Conservation (phyloP, 2,888 invertebrate species). For the Drosophila neonasuta region DNA sequence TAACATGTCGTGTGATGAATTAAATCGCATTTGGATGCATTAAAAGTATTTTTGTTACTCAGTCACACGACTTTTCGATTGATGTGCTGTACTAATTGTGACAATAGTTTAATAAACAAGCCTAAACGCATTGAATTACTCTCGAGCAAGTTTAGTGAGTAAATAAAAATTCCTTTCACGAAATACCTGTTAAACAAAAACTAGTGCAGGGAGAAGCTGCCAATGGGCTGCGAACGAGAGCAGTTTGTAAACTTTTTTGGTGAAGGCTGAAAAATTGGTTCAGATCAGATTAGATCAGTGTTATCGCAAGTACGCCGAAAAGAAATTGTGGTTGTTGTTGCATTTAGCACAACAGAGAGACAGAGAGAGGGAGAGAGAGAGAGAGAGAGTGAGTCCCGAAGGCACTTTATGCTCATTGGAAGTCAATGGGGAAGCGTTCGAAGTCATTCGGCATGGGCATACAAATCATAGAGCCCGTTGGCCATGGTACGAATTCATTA, state of each 20-base stretch:
- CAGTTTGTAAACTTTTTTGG: conserved; percentile 21
- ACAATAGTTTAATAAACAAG: too few species aligned
- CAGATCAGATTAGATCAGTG: conserved; percentile 46
- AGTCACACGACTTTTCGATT: too few species aligned
- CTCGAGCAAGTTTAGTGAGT: background rate
- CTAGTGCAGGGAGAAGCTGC: conserved; percentile 22
- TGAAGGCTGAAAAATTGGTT: conserved; percentile 60
- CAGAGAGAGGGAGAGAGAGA: background rate
- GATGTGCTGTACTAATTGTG: too few species aligned
- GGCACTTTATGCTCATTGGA: conserved; percentile 30
- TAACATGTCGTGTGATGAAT: too few species aligned
- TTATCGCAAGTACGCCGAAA: conserved; percentile 58
- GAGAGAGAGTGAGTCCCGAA: conserved; percentile 16
- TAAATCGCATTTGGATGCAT: too few species aligned
- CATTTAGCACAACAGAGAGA: conserved; percentile 16
- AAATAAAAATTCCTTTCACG: background rate
- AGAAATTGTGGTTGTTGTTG: conserved; percentile 5
- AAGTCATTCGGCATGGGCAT: conserved; percentile 50
- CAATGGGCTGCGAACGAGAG: background rate
- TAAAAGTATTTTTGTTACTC: too few species aligned
- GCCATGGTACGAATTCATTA: conserved; percentile 61
- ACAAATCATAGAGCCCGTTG: conserved; percentile 69
- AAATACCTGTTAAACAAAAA: background rate
- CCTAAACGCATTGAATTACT: too few species aligned
- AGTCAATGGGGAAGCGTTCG: conserved; percentile 21